A percentile compares a stretch with the other conserved stretches of the same genome.
phyloP scores from a whole-genome alignment of 92 coral and sea anemone species.

The Porites cylindrica region DNA sequence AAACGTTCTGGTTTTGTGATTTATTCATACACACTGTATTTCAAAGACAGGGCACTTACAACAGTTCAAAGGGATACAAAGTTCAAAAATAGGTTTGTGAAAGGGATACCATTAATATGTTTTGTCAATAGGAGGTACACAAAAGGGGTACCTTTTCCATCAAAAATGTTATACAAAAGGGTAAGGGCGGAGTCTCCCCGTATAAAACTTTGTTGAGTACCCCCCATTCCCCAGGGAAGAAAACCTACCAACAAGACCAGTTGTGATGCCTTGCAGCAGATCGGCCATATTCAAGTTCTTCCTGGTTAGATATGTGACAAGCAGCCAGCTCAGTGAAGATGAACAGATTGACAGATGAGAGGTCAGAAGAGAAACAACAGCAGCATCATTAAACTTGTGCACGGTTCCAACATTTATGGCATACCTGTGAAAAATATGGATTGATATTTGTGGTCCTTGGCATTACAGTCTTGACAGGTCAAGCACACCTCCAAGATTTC shows the following conservation, averaged over 20 bases:
- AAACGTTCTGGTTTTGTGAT: too few relatives aligned
- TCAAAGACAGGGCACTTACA: too few relatives aligned
- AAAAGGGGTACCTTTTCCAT: too few relatives aligned
- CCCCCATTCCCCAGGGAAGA: neutral
- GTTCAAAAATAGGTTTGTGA: too few relatives aligned
- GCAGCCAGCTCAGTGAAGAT: conserved; percentile 82
- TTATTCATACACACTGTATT: too few relatives aligned
- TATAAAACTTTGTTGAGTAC: too few relatives aligned
- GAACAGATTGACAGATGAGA: conserved; percentile 78
- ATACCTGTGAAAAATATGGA: conserved; percentile 62
- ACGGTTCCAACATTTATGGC: conserved; percentile 74
- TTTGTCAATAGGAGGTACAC: too few relatives aligned
- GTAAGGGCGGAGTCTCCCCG: too few relatives aligned
- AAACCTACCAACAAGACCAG: conserved; percentile 86
- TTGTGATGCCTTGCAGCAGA: conserved; percentile 78
- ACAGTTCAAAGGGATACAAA: too few relatives aligned
- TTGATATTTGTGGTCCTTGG: neutral
- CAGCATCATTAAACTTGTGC: conserved; percentile 56
- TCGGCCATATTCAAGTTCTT: conserved; percentile 61
- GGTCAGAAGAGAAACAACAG: conserved; percentile 72
- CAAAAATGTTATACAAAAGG: too few relatives aligned
- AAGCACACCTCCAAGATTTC: neutral
- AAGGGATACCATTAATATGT: too few relatives aligned
- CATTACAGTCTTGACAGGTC: neutral
- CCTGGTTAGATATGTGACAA: conserved; percentile 62